Evolutionary conservation across 2,113 vertebrate species (phyloP).

Genomic region (Macrotus californicus): DNA sequence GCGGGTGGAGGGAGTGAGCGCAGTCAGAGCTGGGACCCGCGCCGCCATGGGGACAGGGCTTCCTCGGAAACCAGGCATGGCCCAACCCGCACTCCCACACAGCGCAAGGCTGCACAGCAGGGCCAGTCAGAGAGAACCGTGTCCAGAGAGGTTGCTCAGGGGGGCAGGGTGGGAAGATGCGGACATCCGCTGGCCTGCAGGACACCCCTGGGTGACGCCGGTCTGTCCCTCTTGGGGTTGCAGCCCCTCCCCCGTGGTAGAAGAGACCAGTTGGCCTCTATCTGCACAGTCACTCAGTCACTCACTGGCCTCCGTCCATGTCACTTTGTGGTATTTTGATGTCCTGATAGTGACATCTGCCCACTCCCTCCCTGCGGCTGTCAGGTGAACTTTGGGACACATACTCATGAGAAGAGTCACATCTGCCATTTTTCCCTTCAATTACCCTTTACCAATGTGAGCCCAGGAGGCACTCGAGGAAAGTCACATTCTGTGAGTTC

Average conservation of each 20-base stretch:
- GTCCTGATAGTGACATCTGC: not conserved
- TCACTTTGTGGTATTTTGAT: fast-evolving
- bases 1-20: too few species aligned
- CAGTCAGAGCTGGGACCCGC: too few species aligned
- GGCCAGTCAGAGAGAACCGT: fast-evolving
- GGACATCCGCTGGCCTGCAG: not conserved
- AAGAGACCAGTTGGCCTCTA: fast-evolving
- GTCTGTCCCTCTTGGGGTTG: too few species aligned
- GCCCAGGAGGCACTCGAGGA: not conserved
- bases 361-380: not conserved
- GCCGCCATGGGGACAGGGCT: too few species aligned
- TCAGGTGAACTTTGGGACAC: not conserved
- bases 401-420: fast-evolving
- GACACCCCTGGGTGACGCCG: not conserved
- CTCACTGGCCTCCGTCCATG: fast-evolving
- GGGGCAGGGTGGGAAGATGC: not conserved
- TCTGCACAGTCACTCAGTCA: not conserved
- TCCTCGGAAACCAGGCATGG: too few species aligned
- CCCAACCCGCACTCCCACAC: not conserved
- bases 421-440: not conserved
- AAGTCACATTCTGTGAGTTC: fast-evolving
- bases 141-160: not conserved
- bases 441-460: fast-evolving
- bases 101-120: not conserved
- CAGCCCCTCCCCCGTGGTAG: not conserved